Conservation (phyloP, 2,113 vertebrate species). For the Genyomyrus donnyi region DNA sequence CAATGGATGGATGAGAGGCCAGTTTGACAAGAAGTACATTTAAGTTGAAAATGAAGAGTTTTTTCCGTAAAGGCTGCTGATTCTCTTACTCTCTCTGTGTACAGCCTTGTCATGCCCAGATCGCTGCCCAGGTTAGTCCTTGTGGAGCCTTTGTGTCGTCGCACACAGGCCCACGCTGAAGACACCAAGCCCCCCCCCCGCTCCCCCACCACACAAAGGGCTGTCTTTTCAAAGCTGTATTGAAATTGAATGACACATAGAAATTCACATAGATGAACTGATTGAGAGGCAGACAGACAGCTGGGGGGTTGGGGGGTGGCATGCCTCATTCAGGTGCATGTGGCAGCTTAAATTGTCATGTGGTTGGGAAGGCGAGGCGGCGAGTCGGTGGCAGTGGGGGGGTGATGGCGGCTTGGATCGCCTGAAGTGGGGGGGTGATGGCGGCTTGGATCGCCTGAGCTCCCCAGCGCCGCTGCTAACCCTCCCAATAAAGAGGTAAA, state of each 20-base stretch:
- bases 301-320: not conserved
- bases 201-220: not conserved
- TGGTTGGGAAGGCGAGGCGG: too few relatives aligned
- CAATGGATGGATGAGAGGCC: not conserved
- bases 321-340: not conserved
- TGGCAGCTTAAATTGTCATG: not conserved
- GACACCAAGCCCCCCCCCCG: not conserved
- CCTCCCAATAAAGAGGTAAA: not conserved
- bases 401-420: too few relatives aligned
- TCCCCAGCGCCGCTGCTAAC: not conserved
- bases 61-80: not conserved
- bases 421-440: not conserved
- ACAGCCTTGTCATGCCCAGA: not conserved
- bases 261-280: not conserved
- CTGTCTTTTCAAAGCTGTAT: not conserved
- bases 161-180: not conserved
- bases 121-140: not conserved
- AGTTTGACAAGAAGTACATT: not conserved
- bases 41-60: not conserved
- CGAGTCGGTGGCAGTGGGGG: too few relatives aligned
- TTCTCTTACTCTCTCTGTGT: not conserved
- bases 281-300: not conserved
- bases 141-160: not conserved
- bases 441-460: not conserved
- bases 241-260: not conserved